Evolutionary conservation across 2,797 vertebrate species (phyloP).

Genomic region (Sebastes diaconus): DNA sequence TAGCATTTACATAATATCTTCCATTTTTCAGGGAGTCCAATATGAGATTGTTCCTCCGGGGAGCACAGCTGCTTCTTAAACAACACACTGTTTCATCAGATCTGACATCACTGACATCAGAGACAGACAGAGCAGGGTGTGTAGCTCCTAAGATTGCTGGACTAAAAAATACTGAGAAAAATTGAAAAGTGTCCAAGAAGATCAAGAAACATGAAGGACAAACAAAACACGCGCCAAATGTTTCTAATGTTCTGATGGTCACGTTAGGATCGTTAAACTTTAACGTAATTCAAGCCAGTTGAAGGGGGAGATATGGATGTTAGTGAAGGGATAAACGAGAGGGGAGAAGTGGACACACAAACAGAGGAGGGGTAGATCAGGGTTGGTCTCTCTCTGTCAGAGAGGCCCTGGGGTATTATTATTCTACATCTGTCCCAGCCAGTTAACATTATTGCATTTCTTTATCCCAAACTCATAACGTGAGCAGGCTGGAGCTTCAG

Average conservation of each 20-base stretch:
- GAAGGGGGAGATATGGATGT: background rate
- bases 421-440: slow-evolving; percentile 27
- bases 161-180: slow-evolving; percentile 1
- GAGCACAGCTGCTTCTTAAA: slow-evolving; percentile 66
- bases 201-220: background rate
- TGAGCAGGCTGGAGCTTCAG: background rate
- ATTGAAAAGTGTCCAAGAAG: background rate
- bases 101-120: slow-evolving; percentile 40
- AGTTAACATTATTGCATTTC: slow-evolving; percentile 26
- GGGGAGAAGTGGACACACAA: background rate
- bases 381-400: slow-evolving; percentile 23
- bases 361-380: slow-evolving; percentile 25
- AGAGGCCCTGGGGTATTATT: slow-evolving; percentile 19
- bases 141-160: background rate
- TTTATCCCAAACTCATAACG: background rate
- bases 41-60: background rate
- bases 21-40: background rate
- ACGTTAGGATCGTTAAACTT: background rate
- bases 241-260: background rate
- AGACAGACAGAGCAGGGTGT: slow-evolving; percentile 33
- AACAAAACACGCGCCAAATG: background rate
- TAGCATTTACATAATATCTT: background rate
- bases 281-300: background rate
- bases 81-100: slow-evolving; percentile 50
- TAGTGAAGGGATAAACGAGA: background rate